A percentile compares a stretch with the other conserved stretches of the same genome.
Evolutionary conservation across 2,888 invertebrate genomes (phyloP).

Genomic region (Lathronympha strigana): DNA sequence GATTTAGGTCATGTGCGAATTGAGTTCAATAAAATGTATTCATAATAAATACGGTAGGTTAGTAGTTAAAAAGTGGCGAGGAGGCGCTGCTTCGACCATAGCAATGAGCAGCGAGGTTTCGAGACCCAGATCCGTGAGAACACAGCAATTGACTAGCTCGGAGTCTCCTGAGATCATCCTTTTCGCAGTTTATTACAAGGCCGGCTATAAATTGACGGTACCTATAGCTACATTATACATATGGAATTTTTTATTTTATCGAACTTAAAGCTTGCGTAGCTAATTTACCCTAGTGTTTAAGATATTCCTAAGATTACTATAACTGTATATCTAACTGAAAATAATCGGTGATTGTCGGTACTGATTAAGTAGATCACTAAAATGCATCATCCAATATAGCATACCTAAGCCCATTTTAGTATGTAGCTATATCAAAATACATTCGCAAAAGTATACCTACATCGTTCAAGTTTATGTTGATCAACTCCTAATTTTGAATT

Average conservation of each 20-base stretch:
- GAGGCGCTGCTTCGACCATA: slow-evolving; percentile 13
- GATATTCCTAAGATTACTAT: slow-evolving; percentile 11
- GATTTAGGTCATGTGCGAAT: slow-evolving; percentile 35
- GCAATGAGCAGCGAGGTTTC: slow-evolving; percentile 16
- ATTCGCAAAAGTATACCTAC: background rate
- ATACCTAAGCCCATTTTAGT: background rate
- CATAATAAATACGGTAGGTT: slow-evolving; percentile 32
- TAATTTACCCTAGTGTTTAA: slow-evolving; percentile 19
- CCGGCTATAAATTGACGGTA: slow-evolving; percentile 25
- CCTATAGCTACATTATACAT: slow-evolving; percentile 8
- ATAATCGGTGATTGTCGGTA: too few relatives aligned
- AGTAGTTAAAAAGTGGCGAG: slow-evolving; percentile 27
- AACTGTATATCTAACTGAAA: background rate
- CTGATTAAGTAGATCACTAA: background rate
- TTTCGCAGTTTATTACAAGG: slow-evolving; percentile 17
- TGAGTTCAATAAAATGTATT: slow-evolving; percentile 23
- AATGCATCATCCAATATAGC: background rate
- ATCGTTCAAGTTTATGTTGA: too few relatives aligned
- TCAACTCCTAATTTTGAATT: too few relatives aligned
- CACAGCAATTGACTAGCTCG: background rate
- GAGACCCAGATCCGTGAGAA: slow-evolving; percentile 38
- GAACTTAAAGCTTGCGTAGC: background rate
- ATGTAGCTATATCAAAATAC: background rate
- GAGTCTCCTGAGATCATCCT: slow-evolving; percentile 34
- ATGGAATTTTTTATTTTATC: background rate